Percentiles rank a stretch among this genome's conserved stretches.
phyloP scores from a whole-genome alignment of 2,113 vertebrate species.

The Redunca redunca region DNA sequence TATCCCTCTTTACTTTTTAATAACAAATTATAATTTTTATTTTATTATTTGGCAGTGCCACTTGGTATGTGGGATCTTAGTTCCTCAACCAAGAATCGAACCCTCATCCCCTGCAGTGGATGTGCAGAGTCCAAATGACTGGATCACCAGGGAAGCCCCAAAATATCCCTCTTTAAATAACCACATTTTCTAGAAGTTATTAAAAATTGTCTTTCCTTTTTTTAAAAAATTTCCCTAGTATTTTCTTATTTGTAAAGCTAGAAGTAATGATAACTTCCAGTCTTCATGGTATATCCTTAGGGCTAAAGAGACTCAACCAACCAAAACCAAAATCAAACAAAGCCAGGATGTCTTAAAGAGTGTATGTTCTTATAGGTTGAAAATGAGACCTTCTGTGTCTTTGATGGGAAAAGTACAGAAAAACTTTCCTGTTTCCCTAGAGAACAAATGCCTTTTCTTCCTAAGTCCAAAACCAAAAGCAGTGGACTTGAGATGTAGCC shows the following conservation, averaged over 20 bases:
- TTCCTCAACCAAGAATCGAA: background rate
- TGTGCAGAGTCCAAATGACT: background rate
- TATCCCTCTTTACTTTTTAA: background rate
- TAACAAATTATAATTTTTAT: background rate
- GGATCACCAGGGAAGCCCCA: background rate
- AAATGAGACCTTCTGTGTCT: background rate
- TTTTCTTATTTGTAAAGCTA: background rate
- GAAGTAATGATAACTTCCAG: background rate
- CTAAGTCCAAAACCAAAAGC: background rate
- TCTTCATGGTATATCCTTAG: background rate
- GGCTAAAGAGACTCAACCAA: background rate
- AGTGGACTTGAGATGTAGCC: background rate
- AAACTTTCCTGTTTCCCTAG: background rate
- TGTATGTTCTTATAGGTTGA: background rate
- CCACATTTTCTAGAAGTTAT: background rate
- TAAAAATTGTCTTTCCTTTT: background rate
- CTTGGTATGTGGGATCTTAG: background rate
- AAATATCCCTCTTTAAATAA: background rate
- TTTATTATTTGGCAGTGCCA: background rate
- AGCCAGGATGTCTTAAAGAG: background rate
- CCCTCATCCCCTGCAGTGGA: background rate
- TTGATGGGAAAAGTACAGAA: background rate
- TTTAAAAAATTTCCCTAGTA: background rate
- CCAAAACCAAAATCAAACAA: background rate
- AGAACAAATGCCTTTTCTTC: background rate